Evolutionary conservation across 2,888 invertebrate species (phyloP).

Genomic region (Athetis lepigone): DNA sequence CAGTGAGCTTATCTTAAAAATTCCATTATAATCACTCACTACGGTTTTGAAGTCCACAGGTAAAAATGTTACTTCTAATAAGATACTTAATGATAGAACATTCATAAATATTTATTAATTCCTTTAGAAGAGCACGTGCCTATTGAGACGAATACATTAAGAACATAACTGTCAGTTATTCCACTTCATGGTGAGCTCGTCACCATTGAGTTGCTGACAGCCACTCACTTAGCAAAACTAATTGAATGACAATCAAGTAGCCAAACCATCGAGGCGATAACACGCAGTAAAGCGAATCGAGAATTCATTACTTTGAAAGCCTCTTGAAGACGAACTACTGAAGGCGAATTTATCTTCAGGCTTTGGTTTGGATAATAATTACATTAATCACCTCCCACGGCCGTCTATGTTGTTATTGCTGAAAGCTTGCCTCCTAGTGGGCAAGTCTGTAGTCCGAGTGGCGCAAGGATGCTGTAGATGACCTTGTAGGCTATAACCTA

Average conservation of each 20-base stretch:
- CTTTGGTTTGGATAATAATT: slow-evolving; percentile 31
- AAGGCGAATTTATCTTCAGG: slow-evolving; percentile 6
- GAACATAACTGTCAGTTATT: not conserved
- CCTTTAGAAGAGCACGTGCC: no score
- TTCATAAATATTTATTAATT: no score
- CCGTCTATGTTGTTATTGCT: slow-evolving; percentile 4
- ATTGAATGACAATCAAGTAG: slow-evolving; percentile 12
- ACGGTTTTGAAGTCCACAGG: no score
- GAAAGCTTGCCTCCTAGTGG: not conserved
- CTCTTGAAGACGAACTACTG: slow-evolving; percentile 20
- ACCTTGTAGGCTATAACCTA: slow-evolving; percentile 8
- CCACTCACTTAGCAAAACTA: not conserved
- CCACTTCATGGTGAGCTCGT: not conserved
- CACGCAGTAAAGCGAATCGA: not conserved
- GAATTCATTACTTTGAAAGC: slow-evolving; percentile 39
- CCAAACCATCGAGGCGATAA: slow-evolving; percentile 7
- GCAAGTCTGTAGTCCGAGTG: not conserved
- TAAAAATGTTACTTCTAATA: no score
- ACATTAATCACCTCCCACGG: slow-evolving; percentile 24
- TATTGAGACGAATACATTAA: no score
- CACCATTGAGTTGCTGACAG: not conserved
- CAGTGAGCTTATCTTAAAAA: no score
- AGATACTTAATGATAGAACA: no score
- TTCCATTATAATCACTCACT: no score
- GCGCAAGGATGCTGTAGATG: slow-evolving; percentile 8